These are phyloP conservation scores for Molothrus aeneus DNA, from an alignment of 2,797 vertebrate genomes.

Conservation along the genomic window DNA sequence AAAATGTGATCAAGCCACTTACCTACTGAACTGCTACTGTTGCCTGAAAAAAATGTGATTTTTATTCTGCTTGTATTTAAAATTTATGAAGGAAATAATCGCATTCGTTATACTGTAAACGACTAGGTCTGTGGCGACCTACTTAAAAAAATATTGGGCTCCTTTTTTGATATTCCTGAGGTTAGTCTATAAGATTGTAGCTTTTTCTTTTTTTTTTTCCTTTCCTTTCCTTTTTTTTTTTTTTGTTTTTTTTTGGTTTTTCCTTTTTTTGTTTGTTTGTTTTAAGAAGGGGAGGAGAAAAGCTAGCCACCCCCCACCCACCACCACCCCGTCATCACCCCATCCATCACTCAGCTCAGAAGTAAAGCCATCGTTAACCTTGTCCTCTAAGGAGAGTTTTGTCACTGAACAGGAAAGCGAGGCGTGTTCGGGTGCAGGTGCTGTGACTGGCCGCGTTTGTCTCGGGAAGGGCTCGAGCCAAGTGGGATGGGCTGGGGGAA, in stretches of 20 bases:
- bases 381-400: slow-evolving; percentile 21
- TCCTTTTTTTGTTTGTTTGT: not conserved
- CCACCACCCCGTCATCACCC: slow-evolving; percentile 21
- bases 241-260: accelerated
- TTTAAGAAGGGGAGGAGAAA: slow-evolving; percentile 53
- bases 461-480: slow-evolving; percentile 32
- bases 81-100: slow-evolving; percentile 79
- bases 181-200: slow-evolving; percentile 60
- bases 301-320: slow-evolving; percentile 6
- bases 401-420: slow-evolving; percentile 31
- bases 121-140: slow-evolving; percentile 68
- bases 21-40: slow-evolving; percentile 87
- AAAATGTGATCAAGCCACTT: slow-evolving; percentile 82
- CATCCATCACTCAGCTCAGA: slow-evolving; percentile 56
- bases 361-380: slow-evolving; percentile 43
- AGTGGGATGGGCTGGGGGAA: slow-evolving; percentile 37
- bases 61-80: slow-evolving; percentile 84
- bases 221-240: not conserved
- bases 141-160: slow-evolving; percentile 60
- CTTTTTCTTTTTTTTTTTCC: not conserved
- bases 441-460: not conserved
- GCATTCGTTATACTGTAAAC: slow-evolving; percentile 80
- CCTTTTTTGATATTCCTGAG: slow-evolving; percentile 68
- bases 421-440: not conserved
- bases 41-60: slow-evolving; percentile 86